Conservation (phyloP, 2,797 vertebrate species). For the Cynopterus sphinx region DNA sequence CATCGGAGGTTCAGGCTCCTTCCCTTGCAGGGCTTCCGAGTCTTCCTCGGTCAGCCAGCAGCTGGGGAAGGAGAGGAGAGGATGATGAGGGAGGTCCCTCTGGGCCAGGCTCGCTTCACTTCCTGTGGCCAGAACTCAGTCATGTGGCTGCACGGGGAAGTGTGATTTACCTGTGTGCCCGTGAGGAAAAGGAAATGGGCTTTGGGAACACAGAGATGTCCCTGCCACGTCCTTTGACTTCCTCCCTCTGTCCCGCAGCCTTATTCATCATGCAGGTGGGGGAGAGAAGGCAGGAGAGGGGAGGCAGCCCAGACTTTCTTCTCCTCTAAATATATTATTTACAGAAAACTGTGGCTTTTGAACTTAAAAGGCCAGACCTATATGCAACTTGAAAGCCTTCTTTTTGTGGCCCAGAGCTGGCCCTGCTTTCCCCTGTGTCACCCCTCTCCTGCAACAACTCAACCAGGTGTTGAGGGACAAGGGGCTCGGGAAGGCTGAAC, state of each 20-base stretch:
- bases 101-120: background rate
- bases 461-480: background rate
- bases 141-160: background rate
- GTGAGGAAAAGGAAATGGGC: background rate
- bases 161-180: background rate
- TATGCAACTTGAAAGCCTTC: background rate
- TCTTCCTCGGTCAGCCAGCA: background rate
- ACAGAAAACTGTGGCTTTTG: background rate
- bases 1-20: background rate
- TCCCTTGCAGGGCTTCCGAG: background rate
- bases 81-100: background rate
- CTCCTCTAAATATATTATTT: background rate
- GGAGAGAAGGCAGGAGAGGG: background rate
- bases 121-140: background rate
- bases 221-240: background rate
- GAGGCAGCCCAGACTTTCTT: background rate
- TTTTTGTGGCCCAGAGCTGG: background rate
- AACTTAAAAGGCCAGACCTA: background rate
- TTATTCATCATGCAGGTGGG: background rate
- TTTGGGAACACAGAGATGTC: background rate
- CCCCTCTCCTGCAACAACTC: background rate
- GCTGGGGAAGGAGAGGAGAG: background rate
- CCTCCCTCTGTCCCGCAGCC: background rate
- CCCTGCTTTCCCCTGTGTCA: background rate
- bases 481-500: background rate